Evolutionary conservation across 2,888 invertebrate species (phyloP).

Genomic region (Chrysomela aeneicollis): DNA sequence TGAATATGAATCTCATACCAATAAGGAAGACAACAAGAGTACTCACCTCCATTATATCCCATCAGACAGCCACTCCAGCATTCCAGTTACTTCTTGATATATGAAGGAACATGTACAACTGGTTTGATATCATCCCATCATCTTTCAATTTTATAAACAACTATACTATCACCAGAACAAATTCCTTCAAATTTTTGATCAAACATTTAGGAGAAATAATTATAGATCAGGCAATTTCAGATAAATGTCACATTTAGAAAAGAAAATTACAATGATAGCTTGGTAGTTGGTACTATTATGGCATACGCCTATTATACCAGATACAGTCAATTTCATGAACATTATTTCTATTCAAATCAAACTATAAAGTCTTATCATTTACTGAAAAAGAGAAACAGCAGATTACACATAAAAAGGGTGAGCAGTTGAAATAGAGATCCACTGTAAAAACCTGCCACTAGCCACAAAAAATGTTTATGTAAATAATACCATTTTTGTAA

Average conservation of each 20-base stretch:
- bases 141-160: neutral
- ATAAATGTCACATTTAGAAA: neutral
- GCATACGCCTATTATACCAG: too few species aligned
- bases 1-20: too few species aligned
- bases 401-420: too few species aligned
- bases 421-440: too few species aligned
- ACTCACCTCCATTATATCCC: neutral
- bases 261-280: too few species aligned
- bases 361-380: too few species aligned
- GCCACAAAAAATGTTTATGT: too few species aligned
- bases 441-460: too few species aligned
- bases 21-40: neutral
- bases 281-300: neutral
- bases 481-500: too few species aligned
- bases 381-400: too few species aligned
- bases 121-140: neutral
- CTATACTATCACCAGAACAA: neutral
- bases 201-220: neutral
- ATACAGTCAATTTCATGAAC: too few species aligned
- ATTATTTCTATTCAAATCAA: too few species aligned
- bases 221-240: neutral
- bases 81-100: neutral
- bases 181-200: neutral
- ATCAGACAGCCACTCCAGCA: slow-evolving; percentile 4
- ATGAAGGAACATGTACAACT: neutral